phyloP scores from a whole-genome alignment of 1,140 invertebrate genomes.

The Schlechtendalia chinensis region DNA sequence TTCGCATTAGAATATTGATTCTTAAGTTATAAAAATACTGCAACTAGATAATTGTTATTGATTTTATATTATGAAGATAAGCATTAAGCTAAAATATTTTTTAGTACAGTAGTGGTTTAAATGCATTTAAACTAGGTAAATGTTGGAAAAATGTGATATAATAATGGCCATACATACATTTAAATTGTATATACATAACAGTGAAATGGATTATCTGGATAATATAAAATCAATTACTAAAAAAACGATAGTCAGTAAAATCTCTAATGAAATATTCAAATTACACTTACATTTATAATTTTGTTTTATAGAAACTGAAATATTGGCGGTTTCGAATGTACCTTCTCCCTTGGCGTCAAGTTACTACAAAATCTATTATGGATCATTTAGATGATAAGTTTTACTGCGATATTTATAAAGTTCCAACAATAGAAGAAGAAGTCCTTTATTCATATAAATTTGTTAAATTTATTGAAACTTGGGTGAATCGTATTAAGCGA shows the following conservation, averaged over 20 bases:
- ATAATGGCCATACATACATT: too few species aligned
- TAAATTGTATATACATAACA: too few species aligned
- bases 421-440: slow-evolving; percentile 65
- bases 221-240: background rate
- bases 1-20: too few species aligned
- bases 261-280: background rate
- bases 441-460: slow-evolving; percentile 69
- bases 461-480: slow-evolving; percentile 81
- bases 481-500: slow-evolving; percentile 73
- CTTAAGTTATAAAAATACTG: too few species aligned
- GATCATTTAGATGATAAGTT: slow-evolving; percentile 62
- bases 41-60: too few species aligned
- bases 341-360: slow-evolving; percentile 74
- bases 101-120: too few species aligned
- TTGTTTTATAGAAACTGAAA: slow-evolving; percentile 63
- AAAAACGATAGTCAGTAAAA: background rate
- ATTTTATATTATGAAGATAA: too few species aligned
- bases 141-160: too few species aligned
- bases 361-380: slow-evolving; percentile 70
- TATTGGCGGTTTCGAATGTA: slow-evolving; percentile 93
- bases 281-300: background rate
- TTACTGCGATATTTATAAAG: slow-evolving; percentile 75
- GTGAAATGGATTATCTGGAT: too few species aligned
- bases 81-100: too few species aligned
- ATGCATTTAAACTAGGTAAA: too few species aligned